Evolutionary conservation across 2,888 invertebrate species (phyloP), one percentile per base, ranked within the genome.

Genomic region (Pyrocoelia pectoralis): DNA sequence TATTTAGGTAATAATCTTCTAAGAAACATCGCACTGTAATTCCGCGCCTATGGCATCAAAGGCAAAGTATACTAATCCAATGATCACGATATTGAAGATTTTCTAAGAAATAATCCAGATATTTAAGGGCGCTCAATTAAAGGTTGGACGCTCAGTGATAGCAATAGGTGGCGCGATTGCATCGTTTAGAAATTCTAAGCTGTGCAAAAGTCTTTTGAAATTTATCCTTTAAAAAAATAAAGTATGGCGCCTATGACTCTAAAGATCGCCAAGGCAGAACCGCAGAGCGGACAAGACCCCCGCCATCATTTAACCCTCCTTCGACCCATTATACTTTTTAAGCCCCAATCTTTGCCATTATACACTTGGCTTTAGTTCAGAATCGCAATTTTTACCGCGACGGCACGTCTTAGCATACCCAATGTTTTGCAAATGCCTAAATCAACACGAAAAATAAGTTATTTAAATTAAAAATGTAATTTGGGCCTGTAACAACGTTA

Each of bases 401-500:
- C 83, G 86, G 87, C 87, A 87, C 87, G 87, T 87, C 87, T 80
- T 79, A 80, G 76, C 75, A 70, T 83, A 84, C 84, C 84, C 85
- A 84, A 83, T 82, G 81, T 82, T 72, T 73, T 78, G 82, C 80
- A 82, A 83, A 85, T 84, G 86, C 87, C 85, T 87, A 87, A 86
- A 87, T 86, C 87, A 87, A 87, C 87, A 87, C 84, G 84, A 85
- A 87, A 87, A 87, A 87, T 86, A 87, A 87, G 87, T 87, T 87
- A 83, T 86, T 87, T 86, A 87, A 87, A 88, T 88, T 87, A 88
- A 88, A 88, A 87, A 87, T 87, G 87, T 87, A 87, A 87, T 81
- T 82, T 82, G 79, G 74, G 77, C 78, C 77, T 78, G 77, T 78
- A 76, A 74, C 78, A 75, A 80, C 79, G 80, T 80, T 81, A 82